Conservation (phyloP, 2,888 invertebrate species). For the Phyllotreta striolata region DNA sequence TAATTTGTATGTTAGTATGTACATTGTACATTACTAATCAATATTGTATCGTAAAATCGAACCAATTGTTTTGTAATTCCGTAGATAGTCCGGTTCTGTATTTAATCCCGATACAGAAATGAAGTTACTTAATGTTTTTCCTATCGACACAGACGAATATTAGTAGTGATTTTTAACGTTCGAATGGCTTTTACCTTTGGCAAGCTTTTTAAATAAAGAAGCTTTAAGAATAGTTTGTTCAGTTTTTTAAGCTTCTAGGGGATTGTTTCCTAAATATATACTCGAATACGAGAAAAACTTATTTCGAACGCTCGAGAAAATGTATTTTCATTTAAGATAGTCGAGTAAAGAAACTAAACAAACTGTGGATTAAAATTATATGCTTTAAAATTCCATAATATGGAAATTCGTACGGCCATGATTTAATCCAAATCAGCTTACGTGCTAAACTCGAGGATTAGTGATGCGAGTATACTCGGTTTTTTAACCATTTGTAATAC, state of each 20-base stretch:
- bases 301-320: not conserved
- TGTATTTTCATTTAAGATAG: not conserved
- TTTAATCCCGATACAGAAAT: slow-evolving; percentile 50
- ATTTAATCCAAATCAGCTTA: slow-evolving; percentile 12
- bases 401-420: not conserved
- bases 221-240: slow-evolving; percentile 22
- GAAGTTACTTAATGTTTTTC: slow-evolving; percentile 47
- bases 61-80: not conserved
- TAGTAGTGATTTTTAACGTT: slow-evolving; percentile 37
- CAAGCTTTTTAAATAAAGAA: slow-evolving; percentile 31
- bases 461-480: slow-evolving; percentile 28
- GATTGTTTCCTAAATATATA: slow-evolving; percentile 9
- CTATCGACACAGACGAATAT: slow-evolving; percentile 36
- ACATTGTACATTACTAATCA: no score
- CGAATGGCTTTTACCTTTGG: slow-evolving; percentile 33
- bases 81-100: slow-evolving; percentile 15
- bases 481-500: slow-evolving; percentile 33
- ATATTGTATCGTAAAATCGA: not conserved
- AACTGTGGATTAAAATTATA: not conserved
- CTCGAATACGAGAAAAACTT: not conserved
- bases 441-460: slow-evolving; percentile 31
- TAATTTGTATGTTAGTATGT: not conserved
- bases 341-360: not conserved
- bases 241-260: slow-evolving; percentile 17
- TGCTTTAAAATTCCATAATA: not conserved